Base-by-base conservation (phyloP, 2,797 vertebrate species). In the Karalla daura region DNA sequence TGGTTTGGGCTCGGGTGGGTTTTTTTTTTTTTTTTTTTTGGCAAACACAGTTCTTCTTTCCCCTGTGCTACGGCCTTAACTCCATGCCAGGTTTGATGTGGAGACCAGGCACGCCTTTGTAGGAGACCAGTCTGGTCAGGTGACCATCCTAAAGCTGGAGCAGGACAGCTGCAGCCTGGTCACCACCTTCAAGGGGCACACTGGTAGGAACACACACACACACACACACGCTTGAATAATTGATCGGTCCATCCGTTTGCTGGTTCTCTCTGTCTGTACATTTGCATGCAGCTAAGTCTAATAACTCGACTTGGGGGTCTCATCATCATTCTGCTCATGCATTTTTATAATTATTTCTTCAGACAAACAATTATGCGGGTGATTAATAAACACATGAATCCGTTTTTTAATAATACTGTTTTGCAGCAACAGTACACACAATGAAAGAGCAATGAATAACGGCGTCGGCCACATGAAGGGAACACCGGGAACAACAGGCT, bases 91-190 rank as follows among this genome's bases (percentile, higher is more conserved):
- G 90, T 99, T 99, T 73, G 98, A 99, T 71, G 95, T 99, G 74
- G 98, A 99, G 92, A 99, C 97, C 3, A 95, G 96, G 63, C 97
- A 99, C 0, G 97, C 95, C 41, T 99, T 99, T 71, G 95, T 99
- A 17, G 98, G 98, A 20, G 98, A 99, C 78, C 95, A 97, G 71
- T 99, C 98, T 1, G 98, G 98, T 69, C 98, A 99, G 92, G 98
- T 99, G 86, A 98, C 98, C 50, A 98, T 99, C 78, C 93, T 99
- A 77, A 99, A 98, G 91, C 90, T 99, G 88, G 98, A 99, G 78
- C 96, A 96, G 89, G 97, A 98, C 88, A 95, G 84, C 89, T 98
- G 98, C 89, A 96, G 94, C 78, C 91, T 98, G 63, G 96, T 99
- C 64, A 99, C 97, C 1, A 96, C 97, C 3, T 98, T 99, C 89